A percentile compares a stretch with the other conserved stretches of the same genome.
phyloP scores from a whole-genome alignment of 2,797 vertebrate species.

The Argya squamiceps region DNA sequence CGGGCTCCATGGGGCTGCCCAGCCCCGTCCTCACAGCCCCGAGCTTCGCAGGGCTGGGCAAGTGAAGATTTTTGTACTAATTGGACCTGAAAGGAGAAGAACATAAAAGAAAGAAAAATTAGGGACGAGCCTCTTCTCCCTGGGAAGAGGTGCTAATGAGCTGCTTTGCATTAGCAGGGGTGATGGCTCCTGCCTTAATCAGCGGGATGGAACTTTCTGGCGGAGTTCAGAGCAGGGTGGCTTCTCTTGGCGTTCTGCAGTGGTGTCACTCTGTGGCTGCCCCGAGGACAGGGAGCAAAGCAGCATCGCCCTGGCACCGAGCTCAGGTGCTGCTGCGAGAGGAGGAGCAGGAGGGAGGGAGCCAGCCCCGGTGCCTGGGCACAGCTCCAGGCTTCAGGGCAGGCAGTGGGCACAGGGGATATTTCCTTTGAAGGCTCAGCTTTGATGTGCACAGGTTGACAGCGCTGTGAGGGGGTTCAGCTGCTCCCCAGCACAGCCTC shows the following conservation, averaged over 20 bases:
- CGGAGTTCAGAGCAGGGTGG: background rate
- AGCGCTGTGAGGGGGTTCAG: accelerated
- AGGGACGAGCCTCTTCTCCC: background rate
- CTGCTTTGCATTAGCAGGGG: background rate
- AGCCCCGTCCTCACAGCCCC: accelerated
- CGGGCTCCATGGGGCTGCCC: accelerated
- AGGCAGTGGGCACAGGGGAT: accelerated
- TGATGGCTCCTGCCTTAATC: background rate
- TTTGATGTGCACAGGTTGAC: accelerated
- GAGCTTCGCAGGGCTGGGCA: background rate
- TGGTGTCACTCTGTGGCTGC: accelerated
- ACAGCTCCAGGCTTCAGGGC: background rate
- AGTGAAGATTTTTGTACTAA: background rate
- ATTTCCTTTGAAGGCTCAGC: background rate
- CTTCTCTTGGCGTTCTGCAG: accelerated
- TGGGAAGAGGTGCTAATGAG: slow-evolving; percentile 30
- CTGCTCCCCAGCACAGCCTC: background rate
- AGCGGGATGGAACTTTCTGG: background rate
- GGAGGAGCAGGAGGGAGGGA: background rate
- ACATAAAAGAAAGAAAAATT: background rate
- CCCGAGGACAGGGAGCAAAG: background rate
- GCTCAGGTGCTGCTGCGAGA: background rate
- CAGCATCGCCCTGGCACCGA: accelerated
- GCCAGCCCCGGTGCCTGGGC: accelerated
- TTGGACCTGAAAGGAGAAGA: background rate